Base-by-base conservation (phyloP, 1,140 invertebrate genomes). In the Campoletis sonorensis region DNA sequence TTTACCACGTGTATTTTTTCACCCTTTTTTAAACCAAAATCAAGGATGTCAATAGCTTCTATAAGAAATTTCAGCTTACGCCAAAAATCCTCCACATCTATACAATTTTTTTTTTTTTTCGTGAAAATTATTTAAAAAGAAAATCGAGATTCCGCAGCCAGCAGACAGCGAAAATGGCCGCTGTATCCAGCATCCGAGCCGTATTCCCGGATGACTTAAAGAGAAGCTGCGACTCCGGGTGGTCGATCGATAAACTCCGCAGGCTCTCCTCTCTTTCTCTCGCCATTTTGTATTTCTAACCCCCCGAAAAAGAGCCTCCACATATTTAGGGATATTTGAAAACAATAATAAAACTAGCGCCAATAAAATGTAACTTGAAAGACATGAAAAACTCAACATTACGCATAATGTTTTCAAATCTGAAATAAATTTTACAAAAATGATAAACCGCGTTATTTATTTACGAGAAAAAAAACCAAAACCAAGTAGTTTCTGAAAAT, bases 211-310 rank as follows among this genome's bases (percentile, higher is more conserved):
- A 90, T 89, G 86, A 91, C 89, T 91, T 90, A 89, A 90, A 91
- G 90, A 89, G 90, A 91, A 90, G 90, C 90, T 91, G 90, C 88
- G 87, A 91, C 87, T 89, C 87, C 83, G 83, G 85, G 18, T 45
- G 21, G 18, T 81, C 86, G 89, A 90, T 91, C 89, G 90, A 91
- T 91, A 91, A 90, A 79, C 81, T 64, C 72, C 78, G 70, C 77
- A 45, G 75, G 30, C 27, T 58, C 54, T 58, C 13, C 40, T 45
- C 40, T 45, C 40, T 45, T 11, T 45, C 40, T 45, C 40, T 45
- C 40, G 40, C 40, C 40, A 45, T 45, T 45, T 45, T 45, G 54
- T 23, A 58, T 58, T 7, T n/a, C 21, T n/a, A n/a, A 10, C 18
- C 21, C 54, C 16, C 18, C 5, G 5, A n/a, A 58, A 54, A 54